These are phyloP conservation scores for Drosophila hydei DNA, from an alignment of 1,140 invertebrate genomes.

Conservation along the genomic window DNA sequence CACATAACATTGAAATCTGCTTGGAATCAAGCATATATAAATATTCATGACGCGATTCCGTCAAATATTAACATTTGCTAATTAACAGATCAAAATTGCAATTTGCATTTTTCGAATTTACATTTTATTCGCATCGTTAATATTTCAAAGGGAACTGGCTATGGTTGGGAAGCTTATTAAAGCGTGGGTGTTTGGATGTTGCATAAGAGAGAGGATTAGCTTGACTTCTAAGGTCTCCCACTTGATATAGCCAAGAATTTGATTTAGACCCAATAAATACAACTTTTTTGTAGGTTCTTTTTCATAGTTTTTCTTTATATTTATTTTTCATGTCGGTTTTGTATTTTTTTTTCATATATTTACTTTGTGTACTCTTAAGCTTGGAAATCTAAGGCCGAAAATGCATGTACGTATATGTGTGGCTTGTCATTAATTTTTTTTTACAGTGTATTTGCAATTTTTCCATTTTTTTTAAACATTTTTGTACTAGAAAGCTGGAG, in stretches of 20 bases:
- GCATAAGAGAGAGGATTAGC: not conserved
- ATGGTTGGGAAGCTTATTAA: not conserved
- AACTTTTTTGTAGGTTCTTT: constrained; percentile 4
- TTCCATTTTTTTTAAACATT: constrained; percentile 32
- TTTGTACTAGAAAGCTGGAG: constrained; percentile 77
- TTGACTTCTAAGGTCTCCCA: not conserved
- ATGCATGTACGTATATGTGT: constrained; percentile 74
- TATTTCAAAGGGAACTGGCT: constrained; percentile 11
- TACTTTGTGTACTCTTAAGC: constrained; percentile 66
- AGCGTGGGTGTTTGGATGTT: not conserved
- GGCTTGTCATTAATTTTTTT: constrained; percentile 51
- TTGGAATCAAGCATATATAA: constrained; percentile 27
- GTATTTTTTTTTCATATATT: constrained; percentile 57
- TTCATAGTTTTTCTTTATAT: constrained; percentile 46
- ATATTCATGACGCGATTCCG: constrained; percentile 71
- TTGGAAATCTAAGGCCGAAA: constrained; percentile 77
- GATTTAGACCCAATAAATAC: constrained; percentile 4
- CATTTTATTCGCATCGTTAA: constrained; percentile 29
- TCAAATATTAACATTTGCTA: constrained; percentile 46
- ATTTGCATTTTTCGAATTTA: constrained; percentile 60
- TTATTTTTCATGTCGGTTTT: constrained; percentile 58
- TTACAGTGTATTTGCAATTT: constrained; percentile 57
- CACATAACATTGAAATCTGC: constrained; percentile 55
- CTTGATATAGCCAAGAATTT: not conserved
- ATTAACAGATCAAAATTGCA: constrained; percentile 63